Percentiles rank a stretch among this genome's conserved stretches.
These are phyloP conservation scores for Caenorhabditis tropicalis DNA, from an alignment of 1,140 invertebrate genomes.

Conservation along the genomic window DNA sequence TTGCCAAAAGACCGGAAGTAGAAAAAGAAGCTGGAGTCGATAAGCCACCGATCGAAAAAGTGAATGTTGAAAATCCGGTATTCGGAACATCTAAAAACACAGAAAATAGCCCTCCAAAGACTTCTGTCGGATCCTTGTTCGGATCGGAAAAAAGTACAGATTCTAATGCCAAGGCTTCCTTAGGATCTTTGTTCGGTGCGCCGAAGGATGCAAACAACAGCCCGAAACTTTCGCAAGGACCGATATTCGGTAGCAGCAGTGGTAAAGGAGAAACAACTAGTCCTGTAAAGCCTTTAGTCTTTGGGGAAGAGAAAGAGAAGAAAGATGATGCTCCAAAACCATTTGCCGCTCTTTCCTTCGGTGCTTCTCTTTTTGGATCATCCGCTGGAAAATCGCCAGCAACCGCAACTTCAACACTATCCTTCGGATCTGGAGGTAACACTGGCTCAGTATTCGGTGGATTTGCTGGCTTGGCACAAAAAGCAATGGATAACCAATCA, in stretches of 20 bases:
- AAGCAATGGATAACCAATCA: background rate
- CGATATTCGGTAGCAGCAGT: background rate
- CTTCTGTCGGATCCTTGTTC: too few relatives aligned
- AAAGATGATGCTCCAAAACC: background rate
- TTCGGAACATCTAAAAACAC: background rate
- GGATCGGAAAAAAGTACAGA: too few relatives aligned
- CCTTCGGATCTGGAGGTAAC: background rate
- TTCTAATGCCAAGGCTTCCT: too few relatives aligned
- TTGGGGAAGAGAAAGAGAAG: background rate
- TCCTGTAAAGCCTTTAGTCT: background rate
- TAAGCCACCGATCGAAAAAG: background rate
- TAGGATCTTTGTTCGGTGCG: too few relatives aligned
- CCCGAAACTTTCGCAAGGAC: too few relatives aligned
- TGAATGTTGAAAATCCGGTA: background rate
- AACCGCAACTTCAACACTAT: background rate
- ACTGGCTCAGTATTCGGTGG: background rate
- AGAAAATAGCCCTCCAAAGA: background rate
- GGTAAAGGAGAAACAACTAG: background rate
- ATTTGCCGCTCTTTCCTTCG: background rate
- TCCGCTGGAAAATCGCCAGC: background rate
- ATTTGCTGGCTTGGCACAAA: conserved; percentile 20
- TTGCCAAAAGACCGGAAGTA: background rate
- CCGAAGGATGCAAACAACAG: too few relatives aligned
- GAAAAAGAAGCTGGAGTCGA: background rate
- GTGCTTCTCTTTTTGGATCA: conserved; percentile 1